phyloP scores from a whole-genome alignment of 2,113 vertebrate genomes.

The Anolis carolinensis region DNA sequence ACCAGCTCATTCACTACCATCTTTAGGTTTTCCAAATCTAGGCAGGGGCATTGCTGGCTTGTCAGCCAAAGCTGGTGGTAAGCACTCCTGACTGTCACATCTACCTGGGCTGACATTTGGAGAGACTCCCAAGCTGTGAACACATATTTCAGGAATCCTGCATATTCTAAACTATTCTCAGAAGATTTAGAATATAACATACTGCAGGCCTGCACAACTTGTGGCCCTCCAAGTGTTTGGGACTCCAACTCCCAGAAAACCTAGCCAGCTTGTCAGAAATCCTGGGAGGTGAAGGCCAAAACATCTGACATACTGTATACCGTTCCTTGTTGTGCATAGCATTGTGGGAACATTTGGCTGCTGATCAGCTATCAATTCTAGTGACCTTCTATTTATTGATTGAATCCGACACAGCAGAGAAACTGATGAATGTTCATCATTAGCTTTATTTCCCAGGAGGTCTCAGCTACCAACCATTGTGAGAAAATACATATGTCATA shows the following conservation, averaged over 20 bases:
- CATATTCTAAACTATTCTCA: background rate
- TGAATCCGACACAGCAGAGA: constrained; percentile 23
- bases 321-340: background rate
- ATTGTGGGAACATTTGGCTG: constrained; percentile 34
- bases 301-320: fast-evolving
- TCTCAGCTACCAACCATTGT: constrained; percentile 46
- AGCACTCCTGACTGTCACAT: too few species aligned
- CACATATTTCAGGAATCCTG: too few species aligned
- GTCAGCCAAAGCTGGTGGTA: too few species aligned
- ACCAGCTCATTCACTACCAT: too few species aligned
- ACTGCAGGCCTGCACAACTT: background rate
- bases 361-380: constrained; percentile 21
- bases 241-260: too few species aligned
- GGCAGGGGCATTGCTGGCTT: too few species aligned
- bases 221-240: too few species aligned
- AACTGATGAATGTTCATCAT: constrained; percentile 46
- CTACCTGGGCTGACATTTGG: too few species aligned
- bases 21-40: too few species aligned
- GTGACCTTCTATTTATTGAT: constrained; percentile 26
- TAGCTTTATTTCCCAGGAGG: constrained; percentile 62
- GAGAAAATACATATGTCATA: constrained; percentile 41
- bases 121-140: too few species aligned
- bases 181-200: background rate
- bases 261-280: too few species aligned
- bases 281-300: too few species aligned